Conservation (phyloP, 2,888 invertebrate genomes). For the Dione juno region DNA sequence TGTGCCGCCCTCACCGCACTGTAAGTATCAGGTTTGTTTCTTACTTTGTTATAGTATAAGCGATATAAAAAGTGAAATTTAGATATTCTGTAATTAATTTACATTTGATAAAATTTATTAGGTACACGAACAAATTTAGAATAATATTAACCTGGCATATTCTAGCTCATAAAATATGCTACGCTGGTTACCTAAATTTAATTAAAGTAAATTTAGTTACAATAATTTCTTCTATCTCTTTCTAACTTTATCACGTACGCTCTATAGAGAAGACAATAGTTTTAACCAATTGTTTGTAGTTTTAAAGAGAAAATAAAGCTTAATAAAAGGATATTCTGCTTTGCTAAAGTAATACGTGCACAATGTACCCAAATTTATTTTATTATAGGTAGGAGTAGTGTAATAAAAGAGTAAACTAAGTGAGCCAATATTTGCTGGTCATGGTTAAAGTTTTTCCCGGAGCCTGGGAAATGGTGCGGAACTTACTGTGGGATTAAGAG, state of each 20-base stretch:
- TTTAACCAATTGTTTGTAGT: too few relatives aligned
- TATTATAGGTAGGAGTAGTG: slow-evolving; percentile 30
- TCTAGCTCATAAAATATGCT: too few relatives aligned
- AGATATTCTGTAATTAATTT: neutral
- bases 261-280: too few relatives aligned
- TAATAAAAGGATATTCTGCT: neutral
- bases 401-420: slow-evolving; percentile 38
- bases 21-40: slow-evolving; percentile 6
- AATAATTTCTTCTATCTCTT: too few relatives aligned
- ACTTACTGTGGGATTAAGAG: slow-evolving; percentile 53
- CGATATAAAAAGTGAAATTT: neutral
- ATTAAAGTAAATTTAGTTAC: too few relatives aligned
- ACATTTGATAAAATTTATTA: neutral
- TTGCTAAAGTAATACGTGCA: neutral
- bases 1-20: slow-evolving; percentile 50
- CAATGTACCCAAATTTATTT: slow-evolving; percentile 38
- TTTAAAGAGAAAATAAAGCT: too few relatives aligned
- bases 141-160: too few relatives aligned
- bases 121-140: too few relatives aligned
- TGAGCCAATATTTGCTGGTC: slow-evolving; percentile 56
- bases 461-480: slow-evolving; percentile 57
- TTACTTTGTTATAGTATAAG: slow-evolving; percentile 14
- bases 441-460: slow-evolving; percentile 49
- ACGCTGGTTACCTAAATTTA: too few relatives aligned
- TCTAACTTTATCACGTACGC: too few relatives aligned